Percentiles rank a stretch among this genome's conserved stretches.
phyloP scores from a whole-genome alignment of 2,113 vertebrate species.

The Meleagris gallopavo region DNA sequence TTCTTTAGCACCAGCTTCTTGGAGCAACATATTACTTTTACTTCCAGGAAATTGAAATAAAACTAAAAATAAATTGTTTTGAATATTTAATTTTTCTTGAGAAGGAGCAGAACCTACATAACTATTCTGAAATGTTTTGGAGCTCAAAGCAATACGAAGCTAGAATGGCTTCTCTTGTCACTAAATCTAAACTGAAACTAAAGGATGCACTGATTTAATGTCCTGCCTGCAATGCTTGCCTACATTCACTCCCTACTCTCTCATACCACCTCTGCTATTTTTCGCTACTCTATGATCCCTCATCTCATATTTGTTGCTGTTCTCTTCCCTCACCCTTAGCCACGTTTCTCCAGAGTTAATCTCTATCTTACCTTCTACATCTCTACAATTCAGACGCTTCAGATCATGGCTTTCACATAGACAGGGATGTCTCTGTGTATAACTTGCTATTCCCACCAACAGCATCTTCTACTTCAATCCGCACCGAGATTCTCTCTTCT shows the following conservation, averaged over 20 bases:
- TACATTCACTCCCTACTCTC: neutral
- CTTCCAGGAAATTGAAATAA: neutral
- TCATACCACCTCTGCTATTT: neutral
- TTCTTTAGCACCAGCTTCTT: constrained; percentile 12
- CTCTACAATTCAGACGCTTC: neutral
- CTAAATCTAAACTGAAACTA: constrained; percentile 11
- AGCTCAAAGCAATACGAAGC: neutral
- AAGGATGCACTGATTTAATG: constrained; percentile 1
- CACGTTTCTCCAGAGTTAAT: neutral
- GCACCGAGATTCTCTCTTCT: neutral
- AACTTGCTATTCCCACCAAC: neutral
- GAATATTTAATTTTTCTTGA: constrained; percentile 37
- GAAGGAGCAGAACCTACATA: neutral
- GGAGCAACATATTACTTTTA: constrained; percentile 15
- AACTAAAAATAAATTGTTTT: neutral
- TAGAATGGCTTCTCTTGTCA: neutral
- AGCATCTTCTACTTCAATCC: neutral
- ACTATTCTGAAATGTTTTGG: constrained; percentile 14
- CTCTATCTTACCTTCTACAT: neutral
- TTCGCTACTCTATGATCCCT: neutral
- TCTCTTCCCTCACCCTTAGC: neutral
- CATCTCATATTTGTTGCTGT: neutral
- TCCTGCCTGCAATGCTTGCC: neutral
- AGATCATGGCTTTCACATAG: neutral
- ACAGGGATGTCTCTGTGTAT: neutral